Evolutionary conservation across 1,140 invertebrate species (phyloP).

Genomic region (Parapsyche elsis): DNA sequence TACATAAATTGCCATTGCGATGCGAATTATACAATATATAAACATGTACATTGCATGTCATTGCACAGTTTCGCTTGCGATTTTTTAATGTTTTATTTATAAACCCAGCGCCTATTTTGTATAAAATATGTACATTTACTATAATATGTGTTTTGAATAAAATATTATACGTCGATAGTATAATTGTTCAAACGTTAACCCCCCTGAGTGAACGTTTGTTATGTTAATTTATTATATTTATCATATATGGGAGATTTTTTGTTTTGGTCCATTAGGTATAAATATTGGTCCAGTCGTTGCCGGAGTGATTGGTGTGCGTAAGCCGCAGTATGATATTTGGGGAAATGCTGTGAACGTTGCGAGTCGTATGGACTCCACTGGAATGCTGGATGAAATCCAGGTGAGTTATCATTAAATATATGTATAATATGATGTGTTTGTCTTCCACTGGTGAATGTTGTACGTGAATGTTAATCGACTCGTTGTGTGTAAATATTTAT

Average conservation of each 20-base stretch:
- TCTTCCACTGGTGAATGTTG: too few species aligned
- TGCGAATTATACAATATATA: too few species aligned
- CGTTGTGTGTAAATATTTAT: conserved; percentile 41
- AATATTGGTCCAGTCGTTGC: conserved; percentile 96
- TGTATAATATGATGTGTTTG: background rate
- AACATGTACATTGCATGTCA: background rate
- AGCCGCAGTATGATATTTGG: conserved; percentile 93
- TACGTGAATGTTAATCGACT: background rate
- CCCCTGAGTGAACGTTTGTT: background rate
- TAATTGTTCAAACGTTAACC: too few species aligned
- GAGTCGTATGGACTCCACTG: conserved; percentile 89
- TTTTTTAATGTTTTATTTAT: background rate
- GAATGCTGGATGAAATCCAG: conserved; percentile 84
- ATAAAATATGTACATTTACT: too few species aligned
- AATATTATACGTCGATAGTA: too few species aligned
- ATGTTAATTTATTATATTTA: background rate
- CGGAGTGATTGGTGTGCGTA: conserved; percentile 93
- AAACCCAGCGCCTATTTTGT: too few species aligned
- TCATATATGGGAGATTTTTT: conserved; percentile 34
- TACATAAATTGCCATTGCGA: too few species aligned
- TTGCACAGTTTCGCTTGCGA: background rate
- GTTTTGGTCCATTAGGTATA: conserved; percentile 74
- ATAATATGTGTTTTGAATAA: too few species aligned
- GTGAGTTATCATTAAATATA: conserved; percentile 60
- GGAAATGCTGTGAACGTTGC: conserved; percentile 95